Evolutionary conservation across 2,888 invertebrate genomes (phyloP), one percentile per base, ranked within the genome.

Genomic region (Apodemia zela): DNA sequence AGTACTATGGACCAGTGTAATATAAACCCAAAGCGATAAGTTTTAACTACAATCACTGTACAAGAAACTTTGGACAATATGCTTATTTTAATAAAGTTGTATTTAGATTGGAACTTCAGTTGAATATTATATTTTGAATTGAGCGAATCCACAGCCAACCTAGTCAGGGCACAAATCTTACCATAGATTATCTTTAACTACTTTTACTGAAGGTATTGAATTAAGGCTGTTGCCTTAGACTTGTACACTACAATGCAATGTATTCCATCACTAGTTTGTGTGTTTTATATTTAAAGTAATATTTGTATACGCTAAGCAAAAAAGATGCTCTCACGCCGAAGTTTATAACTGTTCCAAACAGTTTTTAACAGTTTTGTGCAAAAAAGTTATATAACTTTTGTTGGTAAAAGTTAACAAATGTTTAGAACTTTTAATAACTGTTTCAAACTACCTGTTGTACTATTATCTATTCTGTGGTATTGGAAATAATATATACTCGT

Each of bases 81-180:
- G 49, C 3, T 47, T 25, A 69, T 72, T 59, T 0, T 0, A 21
- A 72, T 79, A 84, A 73, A 80, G 79, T 72, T 67, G 63, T 70
- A 65, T 73, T 72, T 77, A 25, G 59, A 66, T 62, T 65, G 61
- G 38, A 59, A 25, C 11, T 5, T 7, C 11, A 51, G 35, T 18
- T 3, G 49, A 35, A 61, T 67, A 61, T 18, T 33, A 51, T 63
- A 11, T 63, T 63, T 60, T 49, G 5, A 61, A 62, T 62, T 63
- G 49, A 60, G 59, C 61, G 21, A 57, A 65, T 63, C 49, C 67
- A 72, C 72, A 83, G 75, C 81, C 80, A 85, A 85, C 84, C 84
- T 85, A 85, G 87, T 80, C 87, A 72, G 84, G 82, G 80, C 81
- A 89, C 84, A 87, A 89, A 87, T 88, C 87, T 88, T 70, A 76